Evolutionary conservation across 1,140 invertebrate species (phyloP).

Genomic region (Drosophila littoralis): DNA sequence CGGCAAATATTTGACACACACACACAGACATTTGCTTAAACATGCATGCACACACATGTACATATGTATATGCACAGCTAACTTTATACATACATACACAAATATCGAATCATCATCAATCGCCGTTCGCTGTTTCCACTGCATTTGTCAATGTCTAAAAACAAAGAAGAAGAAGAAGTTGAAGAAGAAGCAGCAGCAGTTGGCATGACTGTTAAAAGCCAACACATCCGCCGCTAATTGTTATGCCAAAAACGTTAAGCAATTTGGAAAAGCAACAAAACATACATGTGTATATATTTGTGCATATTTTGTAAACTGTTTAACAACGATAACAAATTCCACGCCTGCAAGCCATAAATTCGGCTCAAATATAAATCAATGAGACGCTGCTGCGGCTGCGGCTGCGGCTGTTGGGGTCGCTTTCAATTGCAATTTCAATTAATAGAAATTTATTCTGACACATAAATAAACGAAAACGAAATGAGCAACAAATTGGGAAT

Average conservation of each 20-base stretch:
- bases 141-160: constrained; percentile 56
- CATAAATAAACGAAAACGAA: constrained; percentile 59
- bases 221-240: constrained; percentile 59
- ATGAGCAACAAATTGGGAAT: constrained; percentile 51
- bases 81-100: neutral
- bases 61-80: neutral
- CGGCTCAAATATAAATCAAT: constrained; percentile 58
- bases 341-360: constrained; percentile 61
- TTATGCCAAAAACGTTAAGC: constrained; percentile 67
- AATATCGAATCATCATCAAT: constrained; percentile 43
- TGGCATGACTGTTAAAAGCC: constrained; percentile 23
- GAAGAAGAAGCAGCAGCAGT: constrained; percentile 9
- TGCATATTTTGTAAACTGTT: constrained; percentile 17
- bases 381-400: constrained; percentile 10
- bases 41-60: neutral
- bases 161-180: constrained; percentile 25
- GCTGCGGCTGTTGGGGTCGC: constrained; percentile 10
- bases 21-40: constrained; percentile 18
- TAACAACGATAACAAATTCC: constrained; percentile 35
- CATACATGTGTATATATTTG: constrained; percentile 4
- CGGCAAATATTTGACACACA: constrained; percentile 66
- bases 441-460: constrained; percentile 64
- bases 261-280: constrained; percentile 44
- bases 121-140: constrained; percentile 38
- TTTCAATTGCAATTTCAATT: constrained; percentile 66